These are phyloP conservation scores for Momotus momota DNA, from an alignment of 2,797 vertebrate species.

Conservation along the genomic window DNA sequence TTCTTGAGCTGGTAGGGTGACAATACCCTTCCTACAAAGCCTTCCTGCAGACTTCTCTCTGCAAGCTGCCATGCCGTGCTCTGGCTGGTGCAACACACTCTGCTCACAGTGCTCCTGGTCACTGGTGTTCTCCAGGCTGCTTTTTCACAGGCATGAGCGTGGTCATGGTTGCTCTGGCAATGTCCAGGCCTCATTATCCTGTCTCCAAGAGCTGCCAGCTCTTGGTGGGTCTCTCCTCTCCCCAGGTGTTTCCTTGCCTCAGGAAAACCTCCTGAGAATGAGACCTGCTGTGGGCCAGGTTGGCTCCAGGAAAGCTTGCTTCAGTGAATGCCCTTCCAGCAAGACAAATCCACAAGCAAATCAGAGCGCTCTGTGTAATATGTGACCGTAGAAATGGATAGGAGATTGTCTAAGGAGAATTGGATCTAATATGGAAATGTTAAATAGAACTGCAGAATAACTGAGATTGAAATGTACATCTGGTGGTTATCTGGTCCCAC, in stretches of 20 bases:
- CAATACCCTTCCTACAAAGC: too few species aligned
- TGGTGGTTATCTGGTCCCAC: background rate
- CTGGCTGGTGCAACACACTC: too few species aligned
- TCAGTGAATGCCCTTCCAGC: background rate
- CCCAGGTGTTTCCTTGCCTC: background rate
- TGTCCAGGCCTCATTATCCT: background rate
- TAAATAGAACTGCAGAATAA: background rate
- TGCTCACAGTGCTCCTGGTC: background rate
- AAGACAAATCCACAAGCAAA: background rate
- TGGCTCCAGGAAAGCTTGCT: fast-evolving
- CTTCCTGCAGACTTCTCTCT: too few species aligned
- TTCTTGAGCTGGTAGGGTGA: too few species aligned
- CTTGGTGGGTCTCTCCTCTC: too few species aligned
- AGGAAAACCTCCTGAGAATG: background rate
- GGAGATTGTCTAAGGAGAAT: background rate
- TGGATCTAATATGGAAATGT: background rate
- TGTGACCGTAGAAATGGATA: background rate
- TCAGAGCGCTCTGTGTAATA: background rate
- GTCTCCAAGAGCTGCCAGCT: background rate
- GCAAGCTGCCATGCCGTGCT: too few species aligned
- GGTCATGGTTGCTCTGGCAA: background rate
- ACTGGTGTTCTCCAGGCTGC: background rate
- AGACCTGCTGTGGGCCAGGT: background rate
- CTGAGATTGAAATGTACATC: background rate
- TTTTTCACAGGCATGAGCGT: background rate